phyloP scores from a whole-genome alignment of 2,113 vertebrate species.

The Lathamus discolor region DNA sequence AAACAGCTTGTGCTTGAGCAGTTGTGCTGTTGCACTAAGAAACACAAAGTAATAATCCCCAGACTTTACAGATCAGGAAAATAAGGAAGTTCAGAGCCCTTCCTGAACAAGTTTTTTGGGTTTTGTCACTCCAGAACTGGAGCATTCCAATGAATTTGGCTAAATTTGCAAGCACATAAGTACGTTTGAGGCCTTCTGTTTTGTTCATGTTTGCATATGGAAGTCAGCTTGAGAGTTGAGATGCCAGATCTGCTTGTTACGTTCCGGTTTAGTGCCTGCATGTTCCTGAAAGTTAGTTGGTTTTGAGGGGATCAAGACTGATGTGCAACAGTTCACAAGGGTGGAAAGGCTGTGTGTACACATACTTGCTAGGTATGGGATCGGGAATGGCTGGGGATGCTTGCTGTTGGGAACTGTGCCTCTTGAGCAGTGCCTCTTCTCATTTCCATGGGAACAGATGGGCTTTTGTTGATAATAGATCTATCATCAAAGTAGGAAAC shows the following conservation, averaged over 20 bases:
- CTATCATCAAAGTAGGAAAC: neutral
- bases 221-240: neutral
- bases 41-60: neutral
- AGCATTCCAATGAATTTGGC: neutral
- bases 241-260: neutral
- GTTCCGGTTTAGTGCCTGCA: neutral
- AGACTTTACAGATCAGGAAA: neutral
- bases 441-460: constrained; percentile 24
- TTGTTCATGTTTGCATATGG: neutral
- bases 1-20: neutral
- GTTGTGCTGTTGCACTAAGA: neutral
- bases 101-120: neutral
- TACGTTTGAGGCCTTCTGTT: neutral
- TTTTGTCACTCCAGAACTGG: neutral
- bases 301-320: neutral
- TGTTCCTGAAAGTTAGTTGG: neutral
- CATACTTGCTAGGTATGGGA: accelerated
- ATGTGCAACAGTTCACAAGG: neutral
- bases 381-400: neutral
- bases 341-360: neutral
- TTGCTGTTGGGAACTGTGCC: neutral
- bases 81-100: neutral
- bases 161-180: neutral
- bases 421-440: neutral
- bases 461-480: constrained; percentile 1